phyloP scores from a whole-genome alignment of 2,113 vertebrate genomes.

The Pithys albifrons region DNA sequence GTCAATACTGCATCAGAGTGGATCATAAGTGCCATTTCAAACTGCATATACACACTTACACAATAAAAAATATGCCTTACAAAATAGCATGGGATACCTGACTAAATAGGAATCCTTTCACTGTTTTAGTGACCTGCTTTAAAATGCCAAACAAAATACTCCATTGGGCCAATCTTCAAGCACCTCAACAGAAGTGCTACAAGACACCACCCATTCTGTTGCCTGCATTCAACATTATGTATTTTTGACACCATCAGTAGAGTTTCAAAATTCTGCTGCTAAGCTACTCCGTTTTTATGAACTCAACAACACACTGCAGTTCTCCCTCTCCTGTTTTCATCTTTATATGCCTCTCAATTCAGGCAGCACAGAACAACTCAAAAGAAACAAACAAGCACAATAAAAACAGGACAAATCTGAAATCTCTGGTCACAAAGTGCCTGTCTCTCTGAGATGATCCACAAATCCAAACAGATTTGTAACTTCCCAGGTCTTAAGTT shows the following conservation, averaged over 20 bases:
- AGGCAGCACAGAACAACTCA: background rate
- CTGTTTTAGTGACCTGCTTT: background rate
- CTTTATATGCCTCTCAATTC: background rate
- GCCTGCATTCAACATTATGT: background rate
- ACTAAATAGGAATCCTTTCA: background rate
- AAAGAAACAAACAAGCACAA: background rate
- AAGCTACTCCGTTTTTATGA: background rate
- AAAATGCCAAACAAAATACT: background rate
- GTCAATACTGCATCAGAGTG: background rate
- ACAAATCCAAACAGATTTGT: background rate
- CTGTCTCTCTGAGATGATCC: background rate
- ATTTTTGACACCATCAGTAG: background rate
- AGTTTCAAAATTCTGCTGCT: background rate
- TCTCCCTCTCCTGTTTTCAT: background rate
- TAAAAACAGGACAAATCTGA: background rate
- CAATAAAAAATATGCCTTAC: background rate
- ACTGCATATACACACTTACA: background rate
- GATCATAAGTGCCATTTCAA: background rate
- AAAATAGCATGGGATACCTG: background rate
- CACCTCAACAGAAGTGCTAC: background rate
- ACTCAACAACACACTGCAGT: background rate
- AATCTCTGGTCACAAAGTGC: background rate
- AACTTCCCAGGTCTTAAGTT: background rate
- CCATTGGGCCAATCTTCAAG: background rate
- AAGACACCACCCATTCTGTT: background rate